A percentile compares a stretch with the other conserved stretches of the same genome.
Evolutionary conservation across 2,888 invertebrate genomes (phyloP).

Genomic region (Euplagia quadripunctaria): DNA sequence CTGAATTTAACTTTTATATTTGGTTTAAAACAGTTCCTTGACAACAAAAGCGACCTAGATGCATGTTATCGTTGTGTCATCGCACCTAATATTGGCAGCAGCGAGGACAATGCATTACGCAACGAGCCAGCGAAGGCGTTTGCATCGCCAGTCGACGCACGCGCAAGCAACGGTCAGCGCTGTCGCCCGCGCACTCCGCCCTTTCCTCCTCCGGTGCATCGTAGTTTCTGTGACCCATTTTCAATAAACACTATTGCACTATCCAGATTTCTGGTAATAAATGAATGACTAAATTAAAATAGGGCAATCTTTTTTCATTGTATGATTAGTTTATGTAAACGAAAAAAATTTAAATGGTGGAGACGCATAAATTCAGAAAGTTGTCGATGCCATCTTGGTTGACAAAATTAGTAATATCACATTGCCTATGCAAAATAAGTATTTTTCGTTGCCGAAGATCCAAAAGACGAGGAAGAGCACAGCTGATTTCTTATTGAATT

Average conservation of each 20-base stretch:
- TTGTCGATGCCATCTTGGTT: not conserved
- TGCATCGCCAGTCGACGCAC: slow-evolving; percentile 76
- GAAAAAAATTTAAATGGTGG: not conserved
- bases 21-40: slow-evolving; percentile 29
- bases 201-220: slow-evolving; percentile 56
- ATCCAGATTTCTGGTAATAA: not conserved
- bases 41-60: slow-evolving; percentile 53
- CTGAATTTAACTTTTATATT: slow-evolving; percentile 12
- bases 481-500: too few relatives aligned
- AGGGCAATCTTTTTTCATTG: not conserved
- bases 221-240: slow-evolving; percentile 79
- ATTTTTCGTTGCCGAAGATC: not conserved
- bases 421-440: not conserved
- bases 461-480: not conserved
- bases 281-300: not conserved
- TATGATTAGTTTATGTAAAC: not conserved
- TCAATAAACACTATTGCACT: slow-evolving; percentile 61
- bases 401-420: not conserved
- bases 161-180: slow-evolving; percentile 80
- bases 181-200: slow-evolving; percentile 30
- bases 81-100: slow-evolving; percentile 63
- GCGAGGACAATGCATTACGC: slow-evolving; percentile 76
- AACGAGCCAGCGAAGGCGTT: slow-evolving; percentile 53
- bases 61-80: slow-evolving; percentile 66
- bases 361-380: not conserved